Conservation (phyloP, 2,888 invertebrate genomes). For the Tiphia femorata region DNA sequence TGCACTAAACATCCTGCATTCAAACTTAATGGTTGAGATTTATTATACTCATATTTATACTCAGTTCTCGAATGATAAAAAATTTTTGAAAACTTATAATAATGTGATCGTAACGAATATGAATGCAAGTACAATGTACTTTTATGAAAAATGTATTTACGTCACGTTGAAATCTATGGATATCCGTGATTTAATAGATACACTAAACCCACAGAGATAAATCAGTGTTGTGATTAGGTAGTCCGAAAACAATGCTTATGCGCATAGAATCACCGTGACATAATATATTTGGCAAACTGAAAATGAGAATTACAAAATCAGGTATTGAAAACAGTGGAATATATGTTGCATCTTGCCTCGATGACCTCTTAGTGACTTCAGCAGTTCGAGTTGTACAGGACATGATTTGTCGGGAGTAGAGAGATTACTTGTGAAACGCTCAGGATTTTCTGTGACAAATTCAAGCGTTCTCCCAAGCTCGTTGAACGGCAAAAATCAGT, state of each 20-base stretch:
- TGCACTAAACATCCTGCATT: conserved; percentile 20
- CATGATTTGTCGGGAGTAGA: conserved; percentile 24
- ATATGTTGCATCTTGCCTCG: conserved; percentile 26
- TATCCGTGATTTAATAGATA: conserved; percentile 35
- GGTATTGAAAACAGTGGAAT: conserved; percentile 12
- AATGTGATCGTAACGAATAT: conserved; percentile 30
- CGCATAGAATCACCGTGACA: conserved; percentile 32
- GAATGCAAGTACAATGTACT: conserved; percentile 9
- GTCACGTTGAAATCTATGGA: conserved; percentile 39
- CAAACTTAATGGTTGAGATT: conserved; percentile 22
- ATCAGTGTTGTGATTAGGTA: conserved; percentile 26
- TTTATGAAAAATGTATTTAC: conserved; percentile 35
- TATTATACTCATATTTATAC: conserved; percentile 33
- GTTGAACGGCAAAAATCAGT: conserved; percentile 64
- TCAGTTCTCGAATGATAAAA: conserved; percentile 26
- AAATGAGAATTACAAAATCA: conserved; percentile 3
- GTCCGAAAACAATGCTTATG: conserved; percentile 13
- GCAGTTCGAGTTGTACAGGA: conserved; percentile 20
- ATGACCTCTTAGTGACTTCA: conserved; percentile 26
- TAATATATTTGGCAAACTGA: conserved; percentile 11
- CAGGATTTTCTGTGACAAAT: conserved; percentile 41
- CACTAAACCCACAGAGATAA: conserved; percentile 20
- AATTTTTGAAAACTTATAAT: conserved; percentile 25
- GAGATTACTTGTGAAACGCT: conserved; percentile 22
- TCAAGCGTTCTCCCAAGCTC: conserved; percentile 15